Percentiles rank a stretch among this genome's conserved stretches.
Conservation (phyloP, 2,888 invertebrate genomes). For the Ormia ochracea region DNA sequence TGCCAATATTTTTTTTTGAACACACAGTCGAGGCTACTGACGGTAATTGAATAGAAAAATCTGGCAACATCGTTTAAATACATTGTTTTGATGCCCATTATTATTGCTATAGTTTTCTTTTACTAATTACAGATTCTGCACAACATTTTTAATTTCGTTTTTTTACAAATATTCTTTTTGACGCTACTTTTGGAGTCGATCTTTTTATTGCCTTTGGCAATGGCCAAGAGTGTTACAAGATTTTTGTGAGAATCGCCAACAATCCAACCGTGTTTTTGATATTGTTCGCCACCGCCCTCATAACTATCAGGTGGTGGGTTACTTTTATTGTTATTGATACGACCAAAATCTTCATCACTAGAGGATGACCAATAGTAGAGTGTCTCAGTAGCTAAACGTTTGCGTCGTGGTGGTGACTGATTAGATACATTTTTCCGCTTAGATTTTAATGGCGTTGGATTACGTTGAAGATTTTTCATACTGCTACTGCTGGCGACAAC, state of each 20-base stretch:
- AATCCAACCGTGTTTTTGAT: slow-evolving; percentile 89
- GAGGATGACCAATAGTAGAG: slow-evolving; percentile 85
- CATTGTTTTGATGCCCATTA: slow-evolving; percentile 1
- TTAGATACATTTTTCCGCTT: slow-evolving; percentile 70
- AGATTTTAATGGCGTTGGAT: slow-evolving; percentile 65
- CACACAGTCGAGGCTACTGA: no score
- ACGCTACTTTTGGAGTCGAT: slow-evolving; percentile 74
- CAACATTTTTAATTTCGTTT: slow-evolving; percentile 66
- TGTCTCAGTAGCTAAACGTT: slow-evolving; percentile 77
- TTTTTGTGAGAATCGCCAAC: slow-evolving; percentile 90
- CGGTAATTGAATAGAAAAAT: slow-evolving; percentile 6
- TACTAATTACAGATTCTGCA: slow-evolving; percentile 15
- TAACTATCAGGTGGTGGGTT: slow-evolving; percentile 18
- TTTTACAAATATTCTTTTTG: slow-evolving; percentile 73
- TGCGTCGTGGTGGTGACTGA: slow-evolving; percentile 72
- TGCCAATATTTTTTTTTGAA: no score
- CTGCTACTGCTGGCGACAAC: not conserved
- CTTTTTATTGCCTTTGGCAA: slow-evolving; percentile 82
- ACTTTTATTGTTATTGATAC: slow-evolving; percentile 68
- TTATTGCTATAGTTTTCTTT: not conserved
- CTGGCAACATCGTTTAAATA: not conserved
- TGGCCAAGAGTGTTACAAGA: slow-evolving; percentile 87
- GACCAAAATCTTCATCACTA: slow-evolving; percentile 82
- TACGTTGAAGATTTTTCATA: slow-evolving; percentile 63
- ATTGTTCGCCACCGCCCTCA: slow-evolving; percentile 73